A percentile compares a stretch with the other conserved stretches of the same genome.
phyloP scores from a whole-genome alignment of 2,888 invertebrate genomes.

The Dorcus parallelipipedus region DNA sequence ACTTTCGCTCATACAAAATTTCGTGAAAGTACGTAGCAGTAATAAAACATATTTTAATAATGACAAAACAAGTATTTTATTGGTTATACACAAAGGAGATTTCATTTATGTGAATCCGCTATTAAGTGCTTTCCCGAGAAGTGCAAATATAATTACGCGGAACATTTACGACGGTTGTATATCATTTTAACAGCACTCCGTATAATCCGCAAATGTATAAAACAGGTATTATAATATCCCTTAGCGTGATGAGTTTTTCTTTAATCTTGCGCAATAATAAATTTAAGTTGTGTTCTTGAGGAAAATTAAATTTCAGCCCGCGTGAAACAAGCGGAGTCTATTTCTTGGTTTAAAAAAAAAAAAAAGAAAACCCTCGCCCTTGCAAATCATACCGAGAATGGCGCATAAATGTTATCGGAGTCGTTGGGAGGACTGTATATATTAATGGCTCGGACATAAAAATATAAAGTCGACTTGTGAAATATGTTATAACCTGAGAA shows the following conservation, averaged over 20 bases:
- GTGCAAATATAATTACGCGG: constrained; percentile 34
- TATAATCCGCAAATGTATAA: constrained; percentile 47
- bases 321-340: constrained; percentile 21
- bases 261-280: constrained; percentile 48
- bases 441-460: constrained; percentile 6
- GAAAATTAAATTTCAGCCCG: constrained; percentile 44
- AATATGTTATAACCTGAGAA: neutral
- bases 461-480: constrained; percentile 3
- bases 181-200: constrained; percentile 38
- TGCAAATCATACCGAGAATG: constrained; percentile 23
- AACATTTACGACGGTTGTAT: constrained; percentile 38
- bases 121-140: constrained; percentile 4
- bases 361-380: constrained; percentile 17
- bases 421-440: constrained; percentile 5
- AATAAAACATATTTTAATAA: too few species aligned
- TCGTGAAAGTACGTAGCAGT: too few species aligned
- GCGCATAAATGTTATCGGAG: constrained; percentile 9
- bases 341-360: constrained; percentile 19
- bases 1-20: too few species aligned
- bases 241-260: constrained; percentile 48
- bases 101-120: neutral
- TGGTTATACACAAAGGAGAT: neutral
- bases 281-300: constrained; percentile 44
- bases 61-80: too few species aligned
- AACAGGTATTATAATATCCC: constrained; percentile 47